Percentiles rank a stretch among this genome's conserved stretches.
These are phyloP conservation scores for Hyla sarda DNA, from an alignment of 2,113 vertebrate genomes.

Conservation along the genomic window DNA sequence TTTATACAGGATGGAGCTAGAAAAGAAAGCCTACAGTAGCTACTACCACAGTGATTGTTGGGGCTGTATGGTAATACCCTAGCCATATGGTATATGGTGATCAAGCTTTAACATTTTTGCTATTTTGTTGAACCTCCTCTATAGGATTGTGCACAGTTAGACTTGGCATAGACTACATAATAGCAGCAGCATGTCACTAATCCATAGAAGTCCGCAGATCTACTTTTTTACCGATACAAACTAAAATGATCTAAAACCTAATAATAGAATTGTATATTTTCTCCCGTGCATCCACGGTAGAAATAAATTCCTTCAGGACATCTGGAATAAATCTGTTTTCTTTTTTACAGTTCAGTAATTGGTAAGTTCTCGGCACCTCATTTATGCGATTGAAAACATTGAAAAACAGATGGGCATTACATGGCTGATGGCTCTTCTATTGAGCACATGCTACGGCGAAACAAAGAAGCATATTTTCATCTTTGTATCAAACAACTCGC, in stretches of 20 bases:
- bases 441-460: conserved; percentile 51
- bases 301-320: conserved; percentile 29
- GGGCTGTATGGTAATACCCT: too few species aligned
- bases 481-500: conserved; percentile 57
- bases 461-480: conserved; percentile 58
- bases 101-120: neutral
- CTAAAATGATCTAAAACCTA: conserved; percentile 17
- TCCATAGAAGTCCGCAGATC: neutral
- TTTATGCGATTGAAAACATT: conserved; percentile 59
- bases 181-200: conserved; percentile 8
- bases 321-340: conserved; percentile 57
- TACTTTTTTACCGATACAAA: neutral
- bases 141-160: neutral
- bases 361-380: conserved; percentile 54
- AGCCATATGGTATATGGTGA: neutral
- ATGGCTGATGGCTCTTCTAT: conserved; percentile 46
- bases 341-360: conserved; percentile 59
- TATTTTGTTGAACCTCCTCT: neutral
- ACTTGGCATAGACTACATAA: neutral
- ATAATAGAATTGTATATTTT: conserved; percentile 16
- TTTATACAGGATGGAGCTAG: too few species aligned
- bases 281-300: neutral
- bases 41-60: too few species aligned
- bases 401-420: conserved; percentile 57
- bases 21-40: too few species aligned